These are phyloP conservation scores for Phataginus tetradactyla DNA, from an alignment of 2,797 vertebrate genomes.

Conservation along the genomic window DNA sequence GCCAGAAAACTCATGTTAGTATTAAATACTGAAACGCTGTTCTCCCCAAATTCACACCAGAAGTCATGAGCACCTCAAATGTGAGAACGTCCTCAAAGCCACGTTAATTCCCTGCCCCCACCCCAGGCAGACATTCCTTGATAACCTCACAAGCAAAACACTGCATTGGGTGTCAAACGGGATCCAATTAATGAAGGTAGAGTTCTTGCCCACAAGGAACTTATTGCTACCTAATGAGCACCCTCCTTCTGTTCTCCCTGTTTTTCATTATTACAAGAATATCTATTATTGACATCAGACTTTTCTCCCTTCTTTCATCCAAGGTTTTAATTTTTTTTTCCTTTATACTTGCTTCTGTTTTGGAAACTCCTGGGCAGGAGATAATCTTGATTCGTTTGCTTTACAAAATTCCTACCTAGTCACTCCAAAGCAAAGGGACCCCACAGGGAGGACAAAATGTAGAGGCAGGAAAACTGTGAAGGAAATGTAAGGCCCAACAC, in stretches of 20 bases:
- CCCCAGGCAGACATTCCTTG: not conserved
- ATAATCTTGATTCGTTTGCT: constrained; percentile 26
- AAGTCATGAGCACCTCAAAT: constrained; percentile 25
- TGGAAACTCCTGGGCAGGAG: not conserved
- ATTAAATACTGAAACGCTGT: not conserved
- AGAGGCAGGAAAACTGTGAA: not conserved
- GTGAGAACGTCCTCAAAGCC: constrained; percentile 18
- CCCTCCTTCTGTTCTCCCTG: not conserved
- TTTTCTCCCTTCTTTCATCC: not conserved
- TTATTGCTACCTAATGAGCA: not conserved
- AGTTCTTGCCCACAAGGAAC: not conserved
- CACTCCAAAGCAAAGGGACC: not conserved
- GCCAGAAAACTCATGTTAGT: not conserved
- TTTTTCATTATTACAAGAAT: not conserved
- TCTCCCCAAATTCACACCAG: constrained; percentile 2
- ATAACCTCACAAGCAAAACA: not conserved
- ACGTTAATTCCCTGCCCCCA: not conserved
- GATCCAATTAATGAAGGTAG: not conserved
- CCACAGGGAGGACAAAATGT: not conserved
- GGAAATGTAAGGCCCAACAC: not conserved
- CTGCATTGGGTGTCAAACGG: not conserved
- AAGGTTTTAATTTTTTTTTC: not conserved
- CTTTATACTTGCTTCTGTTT: not conserved
- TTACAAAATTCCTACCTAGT: not conserved
- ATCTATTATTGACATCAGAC: not conserved